A percentile compares a stretch with the other conserved stretches of the same genome.
phyloP scores from a whole-genome alignment of 2,888 invertebrate species.

The Luperina testacea region DNA sequence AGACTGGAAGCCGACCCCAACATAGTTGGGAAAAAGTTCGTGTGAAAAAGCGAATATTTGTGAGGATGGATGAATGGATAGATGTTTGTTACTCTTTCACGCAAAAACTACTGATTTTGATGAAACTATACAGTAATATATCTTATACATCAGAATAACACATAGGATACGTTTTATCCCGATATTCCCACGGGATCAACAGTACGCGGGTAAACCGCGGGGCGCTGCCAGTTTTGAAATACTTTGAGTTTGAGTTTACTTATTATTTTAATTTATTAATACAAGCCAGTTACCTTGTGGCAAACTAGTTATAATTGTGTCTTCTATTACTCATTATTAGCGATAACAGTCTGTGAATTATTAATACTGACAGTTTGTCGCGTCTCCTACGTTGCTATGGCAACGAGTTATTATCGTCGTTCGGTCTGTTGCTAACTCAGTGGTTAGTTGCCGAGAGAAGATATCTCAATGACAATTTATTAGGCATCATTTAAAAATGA shows the following conservation, averaged over 20 bases:
- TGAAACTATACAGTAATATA: background rate
- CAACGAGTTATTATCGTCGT: constrained; percentile 19
- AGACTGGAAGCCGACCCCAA: no score
- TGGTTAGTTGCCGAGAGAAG: constrained; percentile 2
- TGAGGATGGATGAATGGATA: background rate
- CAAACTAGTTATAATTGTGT: background rate
- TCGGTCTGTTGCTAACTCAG: constrained; percentile 1
- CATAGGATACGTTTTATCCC: background rate
- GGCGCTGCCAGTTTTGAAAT: background rate
- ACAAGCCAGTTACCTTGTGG: background rate
- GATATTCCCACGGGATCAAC: background rate
- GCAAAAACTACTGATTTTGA: background rate
- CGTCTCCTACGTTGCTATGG: constrained; percentile 33
- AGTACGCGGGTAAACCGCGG: background rate
- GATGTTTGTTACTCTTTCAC: background rate
- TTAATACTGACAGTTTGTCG: constrained; percentile 30
- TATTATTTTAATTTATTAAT: background rate
- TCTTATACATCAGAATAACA: background rate
- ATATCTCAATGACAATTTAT: background rate
- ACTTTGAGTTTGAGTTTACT: background rate
- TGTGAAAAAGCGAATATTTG: no score
- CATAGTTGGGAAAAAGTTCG: no score
- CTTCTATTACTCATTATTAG: background rate
- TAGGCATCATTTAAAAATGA: background rate
- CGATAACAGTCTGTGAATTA: constrained; percentile 18